Evolutionary conservation across 1,140 invertebrate species (phyloP), one percentile per base, ranked within the genome.

Genomic region (Temnothorax curvispinosus): DNA sequence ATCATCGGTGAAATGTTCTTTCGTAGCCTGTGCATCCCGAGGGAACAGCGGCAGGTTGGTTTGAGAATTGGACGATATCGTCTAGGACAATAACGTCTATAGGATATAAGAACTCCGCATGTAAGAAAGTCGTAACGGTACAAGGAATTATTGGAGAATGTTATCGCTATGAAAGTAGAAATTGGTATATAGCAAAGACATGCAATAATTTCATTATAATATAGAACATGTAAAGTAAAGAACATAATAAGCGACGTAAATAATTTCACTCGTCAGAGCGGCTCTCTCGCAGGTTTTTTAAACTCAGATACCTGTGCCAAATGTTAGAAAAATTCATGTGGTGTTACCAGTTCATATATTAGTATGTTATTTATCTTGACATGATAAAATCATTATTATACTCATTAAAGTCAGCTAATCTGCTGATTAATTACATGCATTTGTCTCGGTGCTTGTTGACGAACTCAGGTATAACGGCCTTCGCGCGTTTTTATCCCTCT

Each of bases 401-500:
- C 21, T 47, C 0, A 32, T 47, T 50, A 50, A 69, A 69, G 13
- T 0, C 13, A 52, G 2, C 1, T 65, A 21, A 32, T 27, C 1
- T 82, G 35, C n/a, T 41, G 41, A 82, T 82, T 58, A 41, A 82
- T 82, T 74, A 41, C 18, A 44, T 58, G 18, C 13, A 50, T 82
- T 58, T 54, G 27, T 71, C 52, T 74, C 6, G 3, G 27, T 74
- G 38, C 41, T 62, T 72, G 78, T 72, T 64, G 58, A 78, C 41
- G 44, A 65, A 72, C 5, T 74, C 47, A 35, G 21, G 71, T 38
- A 71, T n/a, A 69, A 77, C 35, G 47, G 35, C 35, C 15, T 72
- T 78, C 75, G 27, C 27, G 27, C 27, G 52, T 75, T 88, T 78
- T 86, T 85, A 60, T 52, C 56, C 56, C 74, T 82, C 65, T 84